These are phyloP conservation scores for Alviniconcha strummeri DNA, from an alignment of 2,888 invertebrate species.

Conservation along the genomic window DNA sequence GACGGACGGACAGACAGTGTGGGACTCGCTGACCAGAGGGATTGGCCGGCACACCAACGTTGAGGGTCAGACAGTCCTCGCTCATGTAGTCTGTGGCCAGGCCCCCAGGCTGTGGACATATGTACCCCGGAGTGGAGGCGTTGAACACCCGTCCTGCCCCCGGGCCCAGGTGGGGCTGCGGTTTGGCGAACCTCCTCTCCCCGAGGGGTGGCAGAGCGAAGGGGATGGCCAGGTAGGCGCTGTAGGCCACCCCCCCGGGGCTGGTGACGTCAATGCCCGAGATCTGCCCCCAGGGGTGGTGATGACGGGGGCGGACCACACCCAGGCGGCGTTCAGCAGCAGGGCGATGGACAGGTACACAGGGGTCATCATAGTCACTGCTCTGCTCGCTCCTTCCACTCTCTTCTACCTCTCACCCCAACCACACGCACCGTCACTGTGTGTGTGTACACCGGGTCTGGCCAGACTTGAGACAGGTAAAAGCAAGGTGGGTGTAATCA, in stretches of 20 bases:
- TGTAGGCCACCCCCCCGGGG: background rate
- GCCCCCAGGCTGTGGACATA: background rate
- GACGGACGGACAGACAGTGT: too few relatives aligned
- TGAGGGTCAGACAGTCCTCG: too few relatives aligned
- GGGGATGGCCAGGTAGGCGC: background rate
- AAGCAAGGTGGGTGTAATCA: background rate
- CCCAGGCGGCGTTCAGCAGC: too few relatives aligned
- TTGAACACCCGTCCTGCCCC: background rate
- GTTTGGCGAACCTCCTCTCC: slow-evolving; percentile 15
- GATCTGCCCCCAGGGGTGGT: background rate
- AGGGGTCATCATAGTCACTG: too few relatives aligned
- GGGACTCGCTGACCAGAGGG: too few relatives aligned
- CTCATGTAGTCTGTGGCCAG: too few relatives aligned
- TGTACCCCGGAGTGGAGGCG: slow-evolving; percentile 1
- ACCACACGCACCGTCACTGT: too few relatives aligned
- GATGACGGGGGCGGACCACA: background rate
- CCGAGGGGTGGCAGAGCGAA: slow-evolving; percentile 3
- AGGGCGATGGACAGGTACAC: too few relatives aligned
- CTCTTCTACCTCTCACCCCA: too few relatives aligned
- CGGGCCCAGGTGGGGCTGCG: background rate
- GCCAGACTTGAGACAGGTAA: background rate
- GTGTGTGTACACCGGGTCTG: background rate
- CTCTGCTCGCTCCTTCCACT: too few relatives aligned
- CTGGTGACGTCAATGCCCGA: background rate
- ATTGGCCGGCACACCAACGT: too few relatives aligned